Base-by-base conservation (phyloP, 2,113 vertebrate species). In the Forbesichthys papilliferus region DNA sequence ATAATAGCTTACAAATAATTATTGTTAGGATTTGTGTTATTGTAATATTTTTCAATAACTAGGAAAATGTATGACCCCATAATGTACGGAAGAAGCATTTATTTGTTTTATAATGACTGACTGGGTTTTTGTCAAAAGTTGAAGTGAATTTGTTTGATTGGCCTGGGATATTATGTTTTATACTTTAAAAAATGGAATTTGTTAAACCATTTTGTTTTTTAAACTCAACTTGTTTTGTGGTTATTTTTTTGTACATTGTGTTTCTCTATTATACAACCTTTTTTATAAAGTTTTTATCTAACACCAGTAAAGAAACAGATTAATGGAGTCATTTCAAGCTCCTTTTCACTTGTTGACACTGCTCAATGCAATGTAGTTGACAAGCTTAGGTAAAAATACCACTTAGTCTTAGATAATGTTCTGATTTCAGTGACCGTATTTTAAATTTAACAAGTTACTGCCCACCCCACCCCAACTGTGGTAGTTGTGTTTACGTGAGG, bases 161-260 rank as follows among this genome's bases (percentile, higher is more conserved):
- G 93, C 93, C 90, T 87, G 84, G 86, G 82, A 87, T 92, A 88
- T 92, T 88, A 77, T 92, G 92, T 98, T 98, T 98, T 98, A 95
- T 98, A 98, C 93, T 93, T 92, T 2, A 27, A 27, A 92, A 91
- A 94, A 93, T 91, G 90, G 92, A 94, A 92, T 81, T 92, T 93
- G 96, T 95, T 95, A 96, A 96, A 90, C 90, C 90, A 91, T 95
- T 94, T 96, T 94, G 96, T 94, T 88, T 87, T 79, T 83, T 78
- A 88, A 71, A 85, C 81, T 86, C 56, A 71, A 82, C 79, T 86
- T 80, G 79, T 84, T 83, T 88, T 91, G 85, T 89, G 82, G 80
- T 89, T 87, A 87, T 90, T 87, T 87, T 74, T 58, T 82, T 85
- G 68, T 75, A 74, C 65, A 84, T 82, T 75, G 36, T 42, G 7